Percentiles rank a stretch among this genome's conserved stretches.
These are phyloP conservation scores for Protophormia terraenovae DNA, from an alignment of 2,888 invertebrate species.

Conservation along the genomic window DNA sequence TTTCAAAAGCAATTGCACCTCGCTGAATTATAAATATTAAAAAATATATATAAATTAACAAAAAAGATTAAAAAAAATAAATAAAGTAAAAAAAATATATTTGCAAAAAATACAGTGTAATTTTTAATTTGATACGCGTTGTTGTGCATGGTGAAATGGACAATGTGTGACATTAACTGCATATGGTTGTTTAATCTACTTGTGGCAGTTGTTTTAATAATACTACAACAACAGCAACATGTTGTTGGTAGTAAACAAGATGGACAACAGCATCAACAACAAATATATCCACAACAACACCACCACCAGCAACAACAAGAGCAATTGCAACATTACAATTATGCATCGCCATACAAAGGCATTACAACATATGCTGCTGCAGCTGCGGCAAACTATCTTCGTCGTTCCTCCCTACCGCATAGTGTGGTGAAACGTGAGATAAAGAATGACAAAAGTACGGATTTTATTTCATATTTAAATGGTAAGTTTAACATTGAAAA, in stretches of 20 bases:
- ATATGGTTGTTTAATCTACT: constrained; percentile 74
- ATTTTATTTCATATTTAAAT: constrained; percentile 64
- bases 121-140: constrained; percentile 57
- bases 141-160: constrained; percentile 72
- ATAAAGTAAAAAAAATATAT: constrained; percentile 11
- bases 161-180: constrained; percentile 74
- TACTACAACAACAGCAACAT: constrained; percentile 65
- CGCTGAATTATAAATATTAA: constrained; percentile 16
- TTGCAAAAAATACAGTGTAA: constrained; percentile 6
- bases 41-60: neutral
- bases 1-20: constrained; percentile 2
- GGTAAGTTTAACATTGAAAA: constrained; percentile 45
- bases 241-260: constrained; percentile 45
- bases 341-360: constrained; percentile 43
- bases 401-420: constrained; percentile 29
- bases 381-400: constrained; percentile 51
- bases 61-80: neutral
- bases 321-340: constrained; percentile 22
- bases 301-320: constrained; percentile 18
- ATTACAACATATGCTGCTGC: constrained; percentile 56
- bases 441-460: constrained; percentile 49
- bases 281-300: too few relatives aligned
- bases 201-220: constrained; percentile 69
- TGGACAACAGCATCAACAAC: constrained; percentile 14
- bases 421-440: constrained; percentile 53